Base-by-base conservation (phyloP, 2,797 vertebrate genomes). In the Geotria australis region DNA sequence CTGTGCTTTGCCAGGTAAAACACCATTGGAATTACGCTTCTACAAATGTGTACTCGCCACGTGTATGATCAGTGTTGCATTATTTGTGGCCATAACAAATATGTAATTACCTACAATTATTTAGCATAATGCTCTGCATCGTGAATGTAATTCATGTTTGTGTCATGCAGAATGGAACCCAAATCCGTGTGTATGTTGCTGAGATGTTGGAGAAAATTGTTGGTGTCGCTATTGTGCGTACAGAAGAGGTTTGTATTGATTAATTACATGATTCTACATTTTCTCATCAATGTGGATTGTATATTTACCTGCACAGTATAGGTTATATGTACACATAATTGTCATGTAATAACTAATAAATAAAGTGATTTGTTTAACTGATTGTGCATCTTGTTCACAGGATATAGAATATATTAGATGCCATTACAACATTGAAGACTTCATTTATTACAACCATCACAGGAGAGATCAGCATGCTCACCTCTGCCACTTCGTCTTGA, bases 401-500 rank as follows among this genome's bases (percentile, higher is more conserved):
- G 79, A 94, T 57, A 59, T 77, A 2, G 78, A 86, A 58, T 94
- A 76, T 64, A 70, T 95, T 48, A 71, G 68, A 1, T 75, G 81
- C 8, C 79, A 74, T 68, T 98, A 81, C 71, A 77, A 80, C 67
- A 72, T 88, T 2, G 89, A 98, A 68, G 77, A 78, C 64, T 93
- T 94, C 66, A 74, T 93, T 68, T 69, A 81, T 63, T 88, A 80
- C 66, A 74, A 68, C 64, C 65, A 77, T 47, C 69, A 93, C 63
- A 62, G 71, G 65, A 64, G 59, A 2, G 74, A 85, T 57, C 85
- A 96, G 57, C 83, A 94, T 7, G 82, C 76, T 3, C 77, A 68
- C 58, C 62, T 95, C 2, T 68, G 70, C 60, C 83, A 89, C 66
- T 80, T 84, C 48, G 66, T 72, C 59, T 66, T 98, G 60, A 73